A percentile compares a stretch with the other conserved stretches of the same genome.
Evolutionary conservation across 2,888 invertebrate species (phyloP).

Genomic region (Drosophila lacicola): DNA sequence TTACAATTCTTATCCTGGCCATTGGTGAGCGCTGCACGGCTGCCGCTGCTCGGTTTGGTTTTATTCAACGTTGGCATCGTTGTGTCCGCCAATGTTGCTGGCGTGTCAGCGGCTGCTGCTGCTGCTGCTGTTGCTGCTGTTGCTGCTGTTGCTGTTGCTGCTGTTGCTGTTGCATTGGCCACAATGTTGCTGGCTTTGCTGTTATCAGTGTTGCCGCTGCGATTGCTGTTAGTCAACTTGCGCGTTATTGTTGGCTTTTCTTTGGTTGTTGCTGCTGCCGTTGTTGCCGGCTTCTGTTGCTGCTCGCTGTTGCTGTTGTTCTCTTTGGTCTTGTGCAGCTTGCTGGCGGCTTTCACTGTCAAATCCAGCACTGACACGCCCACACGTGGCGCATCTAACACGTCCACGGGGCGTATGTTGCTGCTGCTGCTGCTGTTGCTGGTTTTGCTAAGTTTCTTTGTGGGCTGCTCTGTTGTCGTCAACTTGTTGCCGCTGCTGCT

Average conservation of each 20-base stretch:
- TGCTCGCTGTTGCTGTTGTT: conserved; percentile 42
- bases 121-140: conserved; percentile 26
- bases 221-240: conserved; percentile 42
- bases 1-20: conserved; percentile 83
- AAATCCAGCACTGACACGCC: conserved; percentile 30
- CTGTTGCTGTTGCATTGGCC: conserved; percentile 25
- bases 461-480: conserved; percentile 43
- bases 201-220: conserved; percentile 36
- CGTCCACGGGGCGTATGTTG: conserved; percentile 32
- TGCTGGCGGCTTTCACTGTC: conserved; percentile 36
- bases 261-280: conserved; percentile 48
- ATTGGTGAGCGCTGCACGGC: conserved; percentile 87
- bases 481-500: conserved; percentile 28
- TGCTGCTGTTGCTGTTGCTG: conserved; percentile 36
- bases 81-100: conserved; percentile 72
- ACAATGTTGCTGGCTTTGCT: conserved; percentile 48
- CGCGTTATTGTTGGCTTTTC: conserved; percentile 52
- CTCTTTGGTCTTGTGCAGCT: conserved; percentile 71
- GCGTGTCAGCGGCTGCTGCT: conserved; percentile 49
- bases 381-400: conserved; percentile 45
- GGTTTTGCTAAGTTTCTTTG: conserved; percentile 39
- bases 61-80: conserved; percentile 84
- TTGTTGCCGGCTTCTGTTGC: conserved; percentile 55
- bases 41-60: conserved; percentile 84
- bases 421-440: conserved; percentile 29